These are phyloP conservation scores for Bombus breviceps DNA, from an alignment of 1,140 invertebrate genomes.

Conservation along the genomic window DNA sequence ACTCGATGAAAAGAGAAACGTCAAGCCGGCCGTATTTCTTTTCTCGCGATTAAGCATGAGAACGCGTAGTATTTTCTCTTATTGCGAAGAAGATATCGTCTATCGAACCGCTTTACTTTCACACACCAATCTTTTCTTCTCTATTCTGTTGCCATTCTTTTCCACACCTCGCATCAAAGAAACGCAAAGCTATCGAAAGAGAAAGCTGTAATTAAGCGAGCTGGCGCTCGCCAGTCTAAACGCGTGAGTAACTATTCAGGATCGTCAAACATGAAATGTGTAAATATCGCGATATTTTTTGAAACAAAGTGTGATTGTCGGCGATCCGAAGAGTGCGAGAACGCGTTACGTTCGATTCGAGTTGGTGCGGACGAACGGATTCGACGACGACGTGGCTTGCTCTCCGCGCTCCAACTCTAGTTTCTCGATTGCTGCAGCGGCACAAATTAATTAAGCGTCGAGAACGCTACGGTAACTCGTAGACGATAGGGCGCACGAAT, in stretches of 20 bases:
- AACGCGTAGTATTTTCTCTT: conserved; percentile 5
- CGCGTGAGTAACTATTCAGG: conserved; percentile 51
- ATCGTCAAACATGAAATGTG: conserved; percentile 40
- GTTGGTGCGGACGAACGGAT: not conserved
- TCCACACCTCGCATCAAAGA: conserved; percentile 32
- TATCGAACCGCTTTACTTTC: conserved; percentile 25
- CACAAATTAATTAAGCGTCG: conserved; percentile 63
- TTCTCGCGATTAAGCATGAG: not conserved
- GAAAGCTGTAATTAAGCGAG: conserved; percentile 11
- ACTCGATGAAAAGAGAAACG: conserved; percentile 7
- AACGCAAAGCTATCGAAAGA: not conserved
- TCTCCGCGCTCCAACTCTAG: conserved; percentile 21
- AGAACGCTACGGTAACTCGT: not conserved
- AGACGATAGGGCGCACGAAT: not conserved
- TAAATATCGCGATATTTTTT: conserved; percentile 53
- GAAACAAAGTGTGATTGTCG: conserved; percentile 34
- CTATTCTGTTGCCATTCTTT: conserved; percentile 4
- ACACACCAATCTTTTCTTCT: conserved; percentile 3
- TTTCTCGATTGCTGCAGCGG: conserved; percentile 67
- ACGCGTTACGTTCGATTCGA: not conserved
- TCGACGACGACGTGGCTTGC: not conserved
- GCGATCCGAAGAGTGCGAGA: conserved; percentile 20
- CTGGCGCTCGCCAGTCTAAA: conserved; percentile 27
- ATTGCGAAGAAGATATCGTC: not conserved
- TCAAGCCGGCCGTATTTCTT: conserved; percentile 13